Percentiles rank a stretch among this genome's conserved stretches.
Conservation (phyloP, 2,113 vertebrate genomes). For the Ptilonorhynchus violaceus region DNA sequence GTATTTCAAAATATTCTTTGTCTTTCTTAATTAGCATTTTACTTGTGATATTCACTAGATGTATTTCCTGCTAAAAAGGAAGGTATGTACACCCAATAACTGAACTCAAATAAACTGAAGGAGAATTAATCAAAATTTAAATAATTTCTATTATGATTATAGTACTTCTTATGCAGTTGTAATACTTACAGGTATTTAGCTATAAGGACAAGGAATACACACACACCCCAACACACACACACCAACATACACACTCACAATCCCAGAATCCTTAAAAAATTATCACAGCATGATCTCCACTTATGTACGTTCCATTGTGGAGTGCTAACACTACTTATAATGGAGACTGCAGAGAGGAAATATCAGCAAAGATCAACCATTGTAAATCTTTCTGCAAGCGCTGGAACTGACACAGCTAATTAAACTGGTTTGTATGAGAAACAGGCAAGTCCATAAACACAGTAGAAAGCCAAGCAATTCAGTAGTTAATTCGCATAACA, state of each 20-base stretch:
- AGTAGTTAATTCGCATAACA: slow-evolving; percentile 50
- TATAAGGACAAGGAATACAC: background rate
- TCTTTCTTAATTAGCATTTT: slow-evolving; percentile 6
- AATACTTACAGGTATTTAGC: background rate
- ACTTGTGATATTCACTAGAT: background rate
- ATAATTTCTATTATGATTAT: background rate
- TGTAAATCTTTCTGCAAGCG: slow-evolving; percentile 35
- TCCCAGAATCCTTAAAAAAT: background rate
- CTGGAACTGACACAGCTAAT: slow-evolving; percentile 37
- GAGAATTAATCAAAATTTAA: background rate
- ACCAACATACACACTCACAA: background rate
- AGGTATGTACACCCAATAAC: background rate
- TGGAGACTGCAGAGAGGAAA: background rate
- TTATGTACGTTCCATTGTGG: background rate
- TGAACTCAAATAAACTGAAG: background rate
- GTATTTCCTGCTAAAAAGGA: background rate
- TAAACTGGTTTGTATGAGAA: slow-evolving; percentile 26
- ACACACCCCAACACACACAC: background rate
- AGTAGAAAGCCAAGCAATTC: slow-evolving; percentile 24
- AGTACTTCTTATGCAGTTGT: background rate
- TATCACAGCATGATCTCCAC: background rate
- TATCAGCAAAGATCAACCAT: slow-evolving; percentile 6
- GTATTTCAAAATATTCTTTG: background rate
- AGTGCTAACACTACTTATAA: background rate
- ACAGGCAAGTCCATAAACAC: slow-evolving; percentile 52